Base-by-base conservation (phyloP, 2,888 invertebrate species). In the Cylindroiulus punctatus region DNA sequence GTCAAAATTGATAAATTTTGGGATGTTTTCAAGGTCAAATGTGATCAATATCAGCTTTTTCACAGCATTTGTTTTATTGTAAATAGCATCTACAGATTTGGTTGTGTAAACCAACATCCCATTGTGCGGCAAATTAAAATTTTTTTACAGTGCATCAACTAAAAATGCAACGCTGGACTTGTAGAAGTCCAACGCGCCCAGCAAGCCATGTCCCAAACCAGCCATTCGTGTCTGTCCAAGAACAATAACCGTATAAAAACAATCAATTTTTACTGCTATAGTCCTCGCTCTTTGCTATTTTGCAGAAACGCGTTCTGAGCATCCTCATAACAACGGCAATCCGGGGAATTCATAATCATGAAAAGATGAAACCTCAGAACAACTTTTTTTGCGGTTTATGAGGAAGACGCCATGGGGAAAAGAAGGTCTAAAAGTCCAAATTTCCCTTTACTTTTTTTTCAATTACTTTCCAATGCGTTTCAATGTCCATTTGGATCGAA, bases 191-290 rank as follows among this genome's bases (percentile, higher is more conserved):
- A 22, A 65, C 19, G 8, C 7, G 22, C 57, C 57, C n/a, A 22
- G 10, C 57, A 17, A 17, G 2, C 57, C 57, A n/a, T 7, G 19
- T n/a, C 57, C 22, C 22, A 22, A 22, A 65, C 22, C 57, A 65
- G 57, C 57, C 26, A 65, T 22, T 22, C 57, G 57, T 65, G 57
- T 65, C 57, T 22, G 57, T n/a, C 57, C 57, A 65, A 65, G 57
- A 65, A 65, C 57, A 65, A 65, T 65, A 65, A 22, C 22, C 5
- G 57, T 65, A 65, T 26, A 65, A 65, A 65, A 65, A 65, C 57
- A 65, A 65, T 65, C 57, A 65, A 65, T 65, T 65, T 65, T 65
- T 65, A 65, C 57, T 65, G 57, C 57, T 22, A 5, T 22, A 5
- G 26, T 22, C 57, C 57, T 65, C 22, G 57, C 7, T 22, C 57